Base-by-base conservation (phyloP, 2,797 vertebrate genomes). In the Coluber constrictor region DNA sequence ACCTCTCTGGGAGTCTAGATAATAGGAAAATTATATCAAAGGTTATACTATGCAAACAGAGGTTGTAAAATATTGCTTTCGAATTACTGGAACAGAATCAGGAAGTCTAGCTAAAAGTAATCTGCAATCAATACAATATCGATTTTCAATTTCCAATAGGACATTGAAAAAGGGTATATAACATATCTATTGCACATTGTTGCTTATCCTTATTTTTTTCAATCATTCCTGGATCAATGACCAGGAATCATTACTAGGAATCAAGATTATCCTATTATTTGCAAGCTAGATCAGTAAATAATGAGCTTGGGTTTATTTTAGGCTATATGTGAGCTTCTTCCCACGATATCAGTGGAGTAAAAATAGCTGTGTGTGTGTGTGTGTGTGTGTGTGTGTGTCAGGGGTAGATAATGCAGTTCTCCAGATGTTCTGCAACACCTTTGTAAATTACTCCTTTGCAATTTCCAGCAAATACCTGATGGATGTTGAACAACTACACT, bases 131-230 rank as follows among this genome's bases (percentile, higher is more conserved):
- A 29, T 96, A 25, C 1, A 93, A 92, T 95, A 95, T 92, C 96
- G 92, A 94, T 94, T 94, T 94, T 94, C 91, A 94, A 95, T n/a
- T 16, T 57, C 61, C 95, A 96, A 93, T 92, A 92, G 92, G 93
- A 94, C 70, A 91, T 83, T 94, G 74, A 25, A 25, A 83, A 83
- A 47, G 37, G 74, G 37, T 83, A 47, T 47, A 25, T 83, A 83
- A 47, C 74, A 47, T 47, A 4, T 93, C 56, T 63, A 87, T 89
- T 70, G 89, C 27, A 83, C 92, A 91, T 92, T 92, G 92, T 18
- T 95, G 18, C 54, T 56, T 90, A 93, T 56, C 61, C n/a, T 87
- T 43, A 93, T 95, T 94, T 86, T 87, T 91, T 25, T 88, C 70
- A 74, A 9, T 89, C 90, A 94, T 74, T 74, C 7, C 7, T 74